Conservation (phyloP, 2,797 vertebrate species). For the Antrozous pallidus region DNA sequence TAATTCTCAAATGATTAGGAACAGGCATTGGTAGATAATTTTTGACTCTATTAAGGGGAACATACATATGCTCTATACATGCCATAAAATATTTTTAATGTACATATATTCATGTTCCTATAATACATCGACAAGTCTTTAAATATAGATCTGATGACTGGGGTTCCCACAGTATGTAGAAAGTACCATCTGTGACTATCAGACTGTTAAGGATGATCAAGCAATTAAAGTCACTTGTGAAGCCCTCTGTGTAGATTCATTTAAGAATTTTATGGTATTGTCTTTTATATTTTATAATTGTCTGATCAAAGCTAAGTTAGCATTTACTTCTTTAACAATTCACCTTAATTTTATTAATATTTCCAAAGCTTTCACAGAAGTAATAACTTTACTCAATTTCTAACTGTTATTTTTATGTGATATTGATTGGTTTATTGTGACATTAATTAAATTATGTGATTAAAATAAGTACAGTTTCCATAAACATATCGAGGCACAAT, state of each 20-base stretch:
- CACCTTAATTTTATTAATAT: background rate
- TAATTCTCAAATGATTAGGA: background rate
- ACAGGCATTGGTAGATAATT: background rate
- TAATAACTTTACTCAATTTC: background rate
- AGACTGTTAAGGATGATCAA: background rate
- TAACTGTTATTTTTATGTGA: background rate
- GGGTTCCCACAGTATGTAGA: background rate
- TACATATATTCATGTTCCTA: background rate
- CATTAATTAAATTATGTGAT: background rate
- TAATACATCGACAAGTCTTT: background rate
- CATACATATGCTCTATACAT: background rate
- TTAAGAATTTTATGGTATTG: background rate
- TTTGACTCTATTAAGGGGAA: background rate
- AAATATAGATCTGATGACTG: background rate
- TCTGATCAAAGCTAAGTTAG: background rate
- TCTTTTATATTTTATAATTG: background rate
- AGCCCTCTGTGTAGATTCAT: background rate
- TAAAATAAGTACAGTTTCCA: background rate
- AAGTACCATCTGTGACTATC: background rate
- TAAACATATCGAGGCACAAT: background rate
- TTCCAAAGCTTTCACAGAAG: background rate
- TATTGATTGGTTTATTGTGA: background rate
- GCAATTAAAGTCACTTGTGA: background rate
- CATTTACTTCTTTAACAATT: background rate
- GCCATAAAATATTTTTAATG: background rate